Evolutionary conservation across 1,140 invertebrate species (phyloP).

Genomic region (Zeugodacus cucurbitae): DNA sequence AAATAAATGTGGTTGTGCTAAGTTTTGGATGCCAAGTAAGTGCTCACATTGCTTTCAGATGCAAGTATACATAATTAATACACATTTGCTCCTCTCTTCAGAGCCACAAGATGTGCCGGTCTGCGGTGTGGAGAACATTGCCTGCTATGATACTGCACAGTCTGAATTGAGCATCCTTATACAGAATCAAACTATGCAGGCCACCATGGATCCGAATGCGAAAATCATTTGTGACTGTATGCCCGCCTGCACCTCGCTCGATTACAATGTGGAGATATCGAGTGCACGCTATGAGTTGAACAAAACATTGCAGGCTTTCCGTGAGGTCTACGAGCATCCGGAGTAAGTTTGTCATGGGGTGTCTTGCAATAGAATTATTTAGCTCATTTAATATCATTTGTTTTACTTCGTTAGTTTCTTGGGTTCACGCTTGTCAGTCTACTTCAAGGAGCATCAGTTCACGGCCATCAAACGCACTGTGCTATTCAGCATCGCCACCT

Average conservation of each 20-base stretch:
- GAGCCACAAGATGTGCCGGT: slow-evolving; percentile 55
- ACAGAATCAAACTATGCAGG: slow-evolving; percentile 55
- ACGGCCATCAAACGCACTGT: slow-evolving; percentile 73
- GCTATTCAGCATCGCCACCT: slow-evolving; percentile 73
- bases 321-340: slow-evolving; percentile 53
- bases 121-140: slow-evolving; percentile 51
- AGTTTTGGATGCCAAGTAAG: slow-evolving; percentile 76
- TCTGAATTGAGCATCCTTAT: slow-evolving; percentile 57
- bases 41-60: background rate
- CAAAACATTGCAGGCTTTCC: slow-evolving; percentile 54
- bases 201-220: slow-evolving; percentile 47
- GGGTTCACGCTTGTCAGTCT: slow-evolving; percentile 66
- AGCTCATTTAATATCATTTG: no score
- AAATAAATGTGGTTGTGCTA: slow-evolving; percentile 74
- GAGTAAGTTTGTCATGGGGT: slow-evolving; percentile 54
- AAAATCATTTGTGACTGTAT: slow-evolving; percentile 71
- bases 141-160: slow-evolving; percentile 58
- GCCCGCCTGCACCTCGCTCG: slow-evolving; percentile 74
- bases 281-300: slow-evolving; percentile 66
- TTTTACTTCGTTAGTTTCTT: slow-evolving; percentile 47
- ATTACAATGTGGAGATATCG: slow-evolving; percentile 75
- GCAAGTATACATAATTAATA: background rate
- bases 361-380: no score
- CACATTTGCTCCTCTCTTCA: background rate
- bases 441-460: slow-evolving; percentile 75